Base-by-base conservation (phyloP, 2,113 vertebrate genomes). In the Acanthochromis polyacanthus region DNA sequence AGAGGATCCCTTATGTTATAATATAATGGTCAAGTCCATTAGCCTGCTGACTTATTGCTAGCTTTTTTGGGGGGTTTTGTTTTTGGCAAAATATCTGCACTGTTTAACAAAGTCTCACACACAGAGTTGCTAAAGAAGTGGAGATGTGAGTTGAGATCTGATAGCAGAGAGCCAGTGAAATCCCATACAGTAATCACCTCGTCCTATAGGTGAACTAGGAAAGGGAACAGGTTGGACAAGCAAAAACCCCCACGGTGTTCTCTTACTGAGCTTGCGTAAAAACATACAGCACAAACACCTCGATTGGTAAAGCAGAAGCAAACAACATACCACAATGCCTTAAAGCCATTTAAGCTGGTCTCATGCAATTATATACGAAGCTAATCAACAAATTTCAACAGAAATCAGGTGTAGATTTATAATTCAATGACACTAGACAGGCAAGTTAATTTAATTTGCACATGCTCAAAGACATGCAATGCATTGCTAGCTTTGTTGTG, bases 161-260 rank as follows among this genome's bases (percentile, higher is more conserved):
- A 45, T 22, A 58, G 7, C 50, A 64, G 28, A 62, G 16, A 7
- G 17, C 1, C 12, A 15, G 1, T 55, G 11, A 59, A 63, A 72
- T 38, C 65, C 10, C 22, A 22, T 55, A 48, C 15, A 66, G 48
- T 23, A 3, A 25, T 3, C 9, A 55, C 7, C 32, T 36, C 53
- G 25, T 23, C 52, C 60, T 59, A 69, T 7, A 78, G 48, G 60
- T 50, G 38, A 79, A 28, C 11, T 30, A 20, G 2, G 25, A 59
- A 63, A 38, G 66, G 17, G 58, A 86, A 84, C 10, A 22, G 40
- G 77, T 64, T 74, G 5, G 60, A 58, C 40, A 7, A 61, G 51
- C 28, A 67, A 20, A 28, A 76, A 32, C n/a, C 3, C 10, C 16
- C 28, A 15, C 1, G 7, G 52, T 23, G 46, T 74, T 48, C 19